Evolutionary conservation across 2,888 invertebrate genomes (phyloP).

Genomic region (Acleris holmiana): DNA sequence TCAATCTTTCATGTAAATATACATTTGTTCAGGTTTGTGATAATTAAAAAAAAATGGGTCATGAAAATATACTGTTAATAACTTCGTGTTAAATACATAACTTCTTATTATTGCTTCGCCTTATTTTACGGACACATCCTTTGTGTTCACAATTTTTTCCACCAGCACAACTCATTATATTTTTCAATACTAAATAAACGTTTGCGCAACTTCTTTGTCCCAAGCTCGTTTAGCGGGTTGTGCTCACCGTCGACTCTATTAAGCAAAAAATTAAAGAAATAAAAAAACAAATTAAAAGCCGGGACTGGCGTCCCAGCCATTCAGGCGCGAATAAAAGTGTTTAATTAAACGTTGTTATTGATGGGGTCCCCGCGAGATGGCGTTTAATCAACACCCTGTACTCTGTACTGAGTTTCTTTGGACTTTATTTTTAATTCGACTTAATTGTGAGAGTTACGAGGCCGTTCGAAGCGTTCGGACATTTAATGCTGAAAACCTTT

Average conservation of each 20-base stretch:
- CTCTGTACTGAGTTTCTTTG: constrained; percentile 33
- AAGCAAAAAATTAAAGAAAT: constrained; percentile 63
- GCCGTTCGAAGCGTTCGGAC: constrained; percentile 59
- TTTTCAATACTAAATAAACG: constrained; percentile 22
- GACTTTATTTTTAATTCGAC: constrained; percentile 80
- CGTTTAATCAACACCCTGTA: constrained; percentile 75
- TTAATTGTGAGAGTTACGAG: constrained; percentile 80
- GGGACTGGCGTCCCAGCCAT: constrained; percentile 67
- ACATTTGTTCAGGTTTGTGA: no score
- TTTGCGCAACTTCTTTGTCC: constrained; percentile 53
- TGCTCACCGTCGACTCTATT: constrained; percentile 60
- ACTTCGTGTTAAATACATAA: not conserved
- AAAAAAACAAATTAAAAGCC: constrained; percentile 72
- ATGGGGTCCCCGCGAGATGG: constrained; percentile 81
- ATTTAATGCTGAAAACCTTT: constrained; percentile 68
- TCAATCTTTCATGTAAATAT: no score
- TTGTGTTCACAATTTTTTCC: constrained; percentile 4
- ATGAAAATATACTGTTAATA: no score
- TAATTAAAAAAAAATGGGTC: no score
- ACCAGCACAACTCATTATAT: constrained; percentile 9
- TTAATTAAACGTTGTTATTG: constrained; percentile 83
- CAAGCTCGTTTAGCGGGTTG: constrained; percentile 52
- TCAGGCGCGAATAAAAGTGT: constrained; percentile 79
- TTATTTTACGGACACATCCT: not conserved
- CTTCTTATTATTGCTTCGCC: not conserved